phyloP scores from a whole-genome alignment of 2,797 vertebrate species.

The Gymnothorax javanicus region DNA sequence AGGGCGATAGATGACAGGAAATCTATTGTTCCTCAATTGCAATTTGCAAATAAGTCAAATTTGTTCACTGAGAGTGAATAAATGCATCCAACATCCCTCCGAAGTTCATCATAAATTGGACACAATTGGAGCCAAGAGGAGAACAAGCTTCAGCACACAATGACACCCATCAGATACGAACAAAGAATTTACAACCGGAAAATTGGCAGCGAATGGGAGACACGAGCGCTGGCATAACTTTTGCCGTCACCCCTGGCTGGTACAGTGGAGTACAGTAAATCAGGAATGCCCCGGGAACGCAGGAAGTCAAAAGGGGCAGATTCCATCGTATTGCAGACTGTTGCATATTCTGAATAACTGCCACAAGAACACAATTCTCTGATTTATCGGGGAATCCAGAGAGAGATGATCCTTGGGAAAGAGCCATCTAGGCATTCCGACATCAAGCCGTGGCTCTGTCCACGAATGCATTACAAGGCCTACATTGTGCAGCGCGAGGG shows the following conservation, averaged over 20 bases:
- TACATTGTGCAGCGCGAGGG: constrained; percentile 54
- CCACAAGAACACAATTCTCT: constrained; percentile 54
- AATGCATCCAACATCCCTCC: background rate
- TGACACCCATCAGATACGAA: constrained; percentile 20
- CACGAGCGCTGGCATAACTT: constrained; percentile 60
- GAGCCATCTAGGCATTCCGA: constrained; percentile 36
- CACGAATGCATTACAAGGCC: constrained; percentile 55
- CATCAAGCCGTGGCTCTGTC: constrained; percentile 45
- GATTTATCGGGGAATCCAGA: constrained; percentile 22
- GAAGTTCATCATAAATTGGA: background rate
- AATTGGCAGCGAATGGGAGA: constrained; percentile 43
- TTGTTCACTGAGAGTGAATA: background rate
- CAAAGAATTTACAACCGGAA: constrained; percentile 35
- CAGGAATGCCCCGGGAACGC: constrained; percentile 54
- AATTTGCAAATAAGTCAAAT: background rate
- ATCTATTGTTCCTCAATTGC: background rate
- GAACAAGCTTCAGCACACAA: constrained; percentile 38
- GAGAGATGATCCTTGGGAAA: constrained; percentile 40
- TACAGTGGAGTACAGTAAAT: constrained; percentile 42
- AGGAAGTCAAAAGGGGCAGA: constrained; percentile 54
- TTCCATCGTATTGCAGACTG: constrained; percentile 44
- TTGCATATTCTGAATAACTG: constrained; percentile 43
- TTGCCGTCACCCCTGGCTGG: constrained; percentile 60
- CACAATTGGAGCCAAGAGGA: background rate
- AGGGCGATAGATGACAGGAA: background rate